Evolutionary conservation across 2,888 invertebrate species (phyloP).

Genomic region (Drosophila nr. fundita): DNA sequence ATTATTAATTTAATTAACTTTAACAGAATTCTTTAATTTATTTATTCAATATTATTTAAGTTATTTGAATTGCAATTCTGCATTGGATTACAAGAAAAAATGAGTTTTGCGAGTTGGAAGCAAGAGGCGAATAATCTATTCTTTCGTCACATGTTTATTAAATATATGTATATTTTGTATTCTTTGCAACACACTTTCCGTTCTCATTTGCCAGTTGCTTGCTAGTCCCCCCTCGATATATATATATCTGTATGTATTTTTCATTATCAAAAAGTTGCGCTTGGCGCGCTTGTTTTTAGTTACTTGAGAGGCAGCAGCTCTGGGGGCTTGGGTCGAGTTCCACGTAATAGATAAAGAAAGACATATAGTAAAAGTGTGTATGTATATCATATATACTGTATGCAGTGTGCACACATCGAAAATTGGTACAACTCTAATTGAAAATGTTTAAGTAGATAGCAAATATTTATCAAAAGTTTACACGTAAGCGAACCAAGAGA

Average conservation of each 20-base stretch:
- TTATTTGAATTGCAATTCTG: not conserved
- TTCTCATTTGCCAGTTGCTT: slow-evolving; percentile 5
- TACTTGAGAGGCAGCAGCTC: slow-evolving; percentile 7
- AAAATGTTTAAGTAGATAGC: slow-evolving; percentile 76
- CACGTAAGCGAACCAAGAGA: slow-evolving; percentile 54
- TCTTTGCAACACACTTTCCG: slow-evolving; percentile 27
- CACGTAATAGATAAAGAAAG: slow-evolving; percentile 57
- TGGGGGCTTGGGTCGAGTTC: slow-evolving; percentile 18
- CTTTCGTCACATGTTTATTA: slow-evolving; percentile 14
- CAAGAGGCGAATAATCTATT: not conserved
- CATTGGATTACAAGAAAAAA: not conserved
- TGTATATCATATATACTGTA: slow-evolving; percentile 12
- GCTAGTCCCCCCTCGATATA: slow-evolving; percentile 33
- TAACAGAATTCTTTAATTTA: not conserved
- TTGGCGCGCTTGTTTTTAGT: slow-evolving; percentile 39
- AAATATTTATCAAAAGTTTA: slow-evolving; percentile 72
- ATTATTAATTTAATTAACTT: not conserved
- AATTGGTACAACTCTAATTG: slow-evolving; percentile 77
- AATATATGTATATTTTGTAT: not conserved
- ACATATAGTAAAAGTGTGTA: slow-evolving; percentile 20
- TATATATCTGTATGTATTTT: slow-evolving; percentile 17
- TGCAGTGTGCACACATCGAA: slow-evolving; percentile 32
- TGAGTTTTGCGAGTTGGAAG: not conserved
- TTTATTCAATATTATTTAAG: not conserved
- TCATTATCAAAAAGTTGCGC: slow-evolving; percentile 49